Percentiles rank a stretch among this genome's conserved stretches.
Conservation (phyloP, 2,888 invertebrate genomes). For the Boloria selene region DNA sequence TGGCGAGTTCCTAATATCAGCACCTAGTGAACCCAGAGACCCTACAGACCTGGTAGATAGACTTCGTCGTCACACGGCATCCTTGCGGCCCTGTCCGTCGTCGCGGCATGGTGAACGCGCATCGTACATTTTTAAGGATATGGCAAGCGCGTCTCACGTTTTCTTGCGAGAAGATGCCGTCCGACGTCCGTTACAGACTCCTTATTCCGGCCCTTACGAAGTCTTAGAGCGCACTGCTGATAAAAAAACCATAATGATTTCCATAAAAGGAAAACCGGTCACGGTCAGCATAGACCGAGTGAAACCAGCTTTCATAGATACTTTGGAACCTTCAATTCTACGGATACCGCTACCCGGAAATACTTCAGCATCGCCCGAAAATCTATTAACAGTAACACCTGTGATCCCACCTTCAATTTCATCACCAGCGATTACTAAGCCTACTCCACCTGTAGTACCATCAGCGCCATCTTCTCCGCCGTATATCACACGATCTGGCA, state of each 20-base stretch:
- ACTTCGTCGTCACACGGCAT: conserved; percentile 1
- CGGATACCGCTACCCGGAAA: not conserved
- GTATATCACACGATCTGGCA: not conserved
- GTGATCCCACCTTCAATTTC: not conserved
- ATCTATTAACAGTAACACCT: not conserved
- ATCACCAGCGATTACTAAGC: not conserved
- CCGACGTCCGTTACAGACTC: conserved; percentile 31
- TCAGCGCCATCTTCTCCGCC: not conserved
- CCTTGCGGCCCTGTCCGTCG: conserved; percentile 21
- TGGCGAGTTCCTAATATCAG: conserved; percentile 28
- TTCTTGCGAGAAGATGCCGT: conserved; percentile 30
- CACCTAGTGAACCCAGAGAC: not conserved
- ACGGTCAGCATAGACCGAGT: not conserved
- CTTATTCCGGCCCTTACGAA: conserved; percentile 30
- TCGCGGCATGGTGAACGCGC: conserved; percentile 13
- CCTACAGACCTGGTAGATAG: not conserved
- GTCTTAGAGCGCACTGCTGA: conserved; percentile 22
- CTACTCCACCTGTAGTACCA: too few relatives aligned
- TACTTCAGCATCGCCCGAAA: not conserved
- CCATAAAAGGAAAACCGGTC: conserved; percentile 20
- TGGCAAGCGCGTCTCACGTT: conserved; percentile 19
- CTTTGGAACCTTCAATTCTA: not conserved
- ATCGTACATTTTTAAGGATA: conserved; percentile 28
- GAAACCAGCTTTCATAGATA: not conserved
- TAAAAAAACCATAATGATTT: conserved; percentile 22